Evolutionary conservation across 2,113 vertebrate genomes (phyloP).

Genomic region (Lasiurus cinereus): DNA sequence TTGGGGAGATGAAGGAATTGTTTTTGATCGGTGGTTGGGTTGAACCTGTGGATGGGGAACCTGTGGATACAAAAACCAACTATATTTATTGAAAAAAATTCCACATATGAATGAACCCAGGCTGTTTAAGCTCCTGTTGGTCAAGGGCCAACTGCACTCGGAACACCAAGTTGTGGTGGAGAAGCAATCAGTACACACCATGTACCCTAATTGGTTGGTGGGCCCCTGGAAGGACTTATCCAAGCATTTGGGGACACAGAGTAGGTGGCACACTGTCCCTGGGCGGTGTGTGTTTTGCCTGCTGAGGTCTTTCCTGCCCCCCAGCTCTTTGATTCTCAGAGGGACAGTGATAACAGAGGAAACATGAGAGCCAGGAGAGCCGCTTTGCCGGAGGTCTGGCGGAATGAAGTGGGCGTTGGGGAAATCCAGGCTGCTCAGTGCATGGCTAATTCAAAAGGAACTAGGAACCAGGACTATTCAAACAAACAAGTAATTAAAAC

Average conservation of each 20-base stretch:
- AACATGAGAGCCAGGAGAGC: neutral
- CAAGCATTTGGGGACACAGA: neutral
- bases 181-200: neutral
- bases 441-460: neutral
- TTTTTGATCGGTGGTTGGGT: neutral
- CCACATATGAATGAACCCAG: neutral
- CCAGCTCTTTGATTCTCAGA: neutral
- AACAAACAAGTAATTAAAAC: constrained; percentile 1
- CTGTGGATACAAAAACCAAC: neutral
- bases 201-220: neutral
- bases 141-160: neutral
- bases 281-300: neutral
- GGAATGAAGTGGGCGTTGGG: neutral
- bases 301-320: no score
- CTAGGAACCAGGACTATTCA: neutral
- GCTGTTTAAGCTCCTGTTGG: neutral
- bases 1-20: neutral
- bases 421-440: neutral
- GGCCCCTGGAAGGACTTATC: neutral
- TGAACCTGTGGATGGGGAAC: no score
- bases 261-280: neutral
- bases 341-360: neutral
- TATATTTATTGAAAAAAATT: neutral
- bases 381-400: neutral
- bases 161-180: neutral